phyloP scores from a whole-genome alignment of 2,113 vertebrate species.

The Calyptommatus sinebrachiatus region DNA sequence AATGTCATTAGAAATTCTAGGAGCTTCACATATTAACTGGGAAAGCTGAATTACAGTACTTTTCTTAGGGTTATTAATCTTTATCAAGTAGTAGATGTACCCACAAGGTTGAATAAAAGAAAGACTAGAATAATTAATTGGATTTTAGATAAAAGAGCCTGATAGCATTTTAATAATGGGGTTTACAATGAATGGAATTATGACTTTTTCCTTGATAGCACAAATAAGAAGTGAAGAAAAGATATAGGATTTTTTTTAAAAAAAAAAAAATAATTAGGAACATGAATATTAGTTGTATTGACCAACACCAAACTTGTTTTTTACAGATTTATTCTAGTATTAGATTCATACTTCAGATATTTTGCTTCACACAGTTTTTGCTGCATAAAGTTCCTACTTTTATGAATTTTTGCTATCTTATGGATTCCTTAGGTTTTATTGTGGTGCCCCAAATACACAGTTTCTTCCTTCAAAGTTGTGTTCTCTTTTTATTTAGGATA shows the following conservation, averaged over 20 bases:
- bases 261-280: constrained; percentile 26
- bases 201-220: constrained; percentile 39
- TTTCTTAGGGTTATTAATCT: constrained; percentile 38
- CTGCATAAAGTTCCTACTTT: background rate
- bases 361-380: no score
- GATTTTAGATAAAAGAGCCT: constrained; percentile 48
- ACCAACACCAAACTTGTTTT: constrained; percentile 29
- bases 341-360: background rate
- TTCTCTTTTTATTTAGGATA: no score
- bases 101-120: constrained; percentile 33
- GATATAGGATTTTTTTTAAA: constrained; percentile 11
- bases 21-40: constrained; percentile 15
- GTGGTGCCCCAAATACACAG: no score
- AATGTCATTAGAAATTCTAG: constrained; percentile 20
- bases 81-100: constrained; percentile 29
- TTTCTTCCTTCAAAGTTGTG: no score
- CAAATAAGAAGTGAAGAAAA: constrained; percentile 21
- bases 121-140: constrained; percentile 48
- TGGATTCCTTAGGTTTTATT: background rate
- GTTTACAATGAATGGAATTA: constrained; percentile 25
- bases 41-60: constrained; percentile 22
- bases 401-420: background rate
- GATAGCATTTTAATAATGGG: constrained; percentile 48
- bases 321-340: constrained; percentile 25
- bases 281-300: constrained; percentile 12